Base-by-base conservation (phyloP, 1,140 invertebrate genomes). In the Brachionus plicatilis region DNA sequence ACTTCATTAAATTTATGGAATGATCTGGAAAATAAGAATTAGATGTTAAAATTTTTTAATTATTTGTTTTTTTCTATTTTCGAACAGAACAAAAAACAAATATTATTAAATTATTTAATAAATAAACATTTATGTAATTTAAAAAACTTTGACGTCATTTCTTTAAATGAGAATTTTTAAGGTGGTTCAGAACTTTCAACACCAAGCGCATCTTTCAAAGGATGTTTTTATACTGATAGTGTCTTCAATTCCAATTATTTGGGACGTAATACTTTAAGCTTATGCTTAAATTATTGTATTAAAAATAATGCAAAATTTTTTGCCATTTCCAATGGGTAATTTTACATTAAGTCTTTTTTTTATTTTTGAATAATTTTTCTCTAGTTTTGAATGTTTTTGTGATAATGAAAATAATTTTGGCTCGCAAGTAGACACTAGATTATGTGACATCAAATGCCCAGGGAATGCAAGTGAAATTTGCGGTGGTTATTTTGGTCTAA, bases 391-490 rank as follows among this genome's bases (percentile, higher is more conserved):
- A 68, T 68, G 65, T 20, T 68, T 27, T 33, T 33, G 33, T 68
- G 5, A 9, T 4, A 68, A 29, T 68, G 11, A 68, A 27, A 14
- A n/a, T 33, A 12, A 68, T 27, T 33, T 29, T 41, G 14, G n/a
- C 3, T 41, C 4, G 8, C 8, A 37, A 41, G 29, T 72, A 37
- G 37, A 72, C 3, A 37, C 41, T 6, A n/a, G 20, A 17, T 43
- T n/a, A n/a, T 72, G 68, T 17, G 17, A 72, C 3, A 8, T 41
- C 1, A 43, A 41, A 45, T 72, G 68, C 12, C 68, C 68, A 9
- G 68, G 68, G n/a, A 72, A 72, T 43, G 45, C 68, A 41, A 72
- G 68, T 20, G 33, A 72, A 72, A 43, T 72, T 20, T 72, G 68
- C 37, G 68, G 68, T 72, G 68, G 68, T 11, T 20, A 41, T 41